phyloP scores from a whole-genome alignment of 2,113 vertebrate species.

The Oreochromis aureus region DNA sequence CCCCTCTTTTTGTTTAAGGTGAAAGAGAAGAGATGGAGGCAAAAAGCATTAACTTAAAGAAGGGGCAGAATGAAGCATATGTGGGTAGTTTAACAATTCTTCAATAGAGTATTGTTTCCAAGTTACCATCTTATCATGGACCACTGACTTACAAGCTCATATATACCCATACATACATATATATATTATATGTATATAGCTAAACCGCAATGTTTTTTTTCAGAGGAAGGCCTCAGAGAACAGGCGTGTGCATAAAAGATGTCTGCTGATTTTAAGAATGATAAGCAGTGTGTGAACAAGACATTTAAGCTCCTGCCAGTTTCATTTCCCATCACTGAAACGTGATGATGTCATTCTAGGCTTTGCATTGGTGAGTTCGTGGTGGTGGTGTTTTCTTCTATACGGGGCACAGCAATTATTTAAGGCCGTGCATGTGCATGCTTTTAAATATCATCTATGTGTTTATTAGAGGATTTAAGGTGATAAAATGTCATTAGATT shows the following conservation, averaged over 20 bases:
- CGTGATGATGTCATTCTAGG: conserved; percentile 62
- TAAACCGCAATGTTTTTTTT: background rate
- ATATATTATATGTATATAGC: background rate
- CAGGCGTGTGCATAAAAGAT: background rate
- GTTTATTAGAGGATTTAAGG: background rate
- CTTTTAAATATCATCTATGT: background rate
- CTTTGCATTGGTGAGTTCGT: conserved; percentile 31
- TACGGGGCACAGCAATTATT: background rate
- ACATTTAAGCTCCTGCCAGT: conserved; percentile 43
- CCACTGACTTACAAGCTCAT: background rate
- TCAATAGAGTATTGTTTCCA: background rate
- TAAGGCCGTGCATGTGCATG: background rate
- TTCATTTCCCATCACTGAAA: conserved; percentile 60
- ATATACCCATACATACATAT: fast-evolving
- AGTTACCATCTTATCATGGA: background rate
- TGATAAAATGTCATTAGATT: background rate
- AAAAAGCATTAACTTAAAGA: conserved; percentile 39
- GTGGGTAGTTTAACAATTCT: background rate
- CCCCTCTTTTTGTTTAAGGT: conserved; percentile 51
- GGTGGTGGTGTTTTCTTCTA: background rate
- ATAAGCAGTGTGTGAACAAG: conserved; percentile 65
- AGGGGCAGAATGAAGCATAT: conserved; percentile 9
- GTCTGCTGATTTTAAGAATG: conserved; percentile 44
- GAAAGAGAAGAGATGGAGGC: conserved; percentile 29
- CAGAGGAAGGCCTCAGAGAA: background rate